Conservation (phyloP, 2,113 vertebrate genomes). For the Tragelaphus strepsiceros region DNA sequence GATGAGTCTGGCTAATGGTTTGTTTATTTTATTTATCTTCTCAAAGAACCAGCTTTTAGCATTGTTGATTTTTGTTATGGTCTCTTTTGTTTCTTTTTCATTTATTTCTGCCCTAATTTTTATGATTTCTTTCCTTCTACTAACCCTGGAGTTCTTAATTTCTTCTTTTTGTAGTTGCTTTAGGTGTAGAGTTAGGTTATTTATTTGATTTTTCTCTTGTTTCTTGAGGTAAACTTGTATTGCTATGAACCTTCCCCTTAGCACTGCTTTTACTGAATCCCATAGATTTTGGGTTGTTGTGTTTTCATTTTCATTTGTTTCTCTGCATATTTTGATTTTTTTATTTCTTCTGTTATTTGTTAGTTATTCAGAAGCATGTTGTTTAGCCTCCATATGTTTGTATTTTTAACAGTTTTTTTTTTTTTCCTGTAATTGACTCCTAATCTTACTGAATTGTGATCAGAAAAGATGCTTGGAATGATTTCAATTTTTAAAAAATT, state of each 20-base stretch:
- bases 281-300: background rate
- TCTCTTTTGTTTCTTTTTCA: background rate
- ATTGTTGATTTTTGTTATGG: background rate
- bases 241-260: background rate
- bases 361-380: background rate
- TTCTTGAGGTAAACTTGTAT: background rate
- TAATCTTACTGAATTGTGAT: background rate
- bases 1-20: background rate
- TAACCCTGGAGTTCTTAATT: background rate
- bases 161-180: background rate
- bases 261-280: background rate
- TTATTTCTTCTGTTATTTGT: background rate
- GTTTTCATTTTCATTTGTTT: background rate
- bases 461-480: background rate
- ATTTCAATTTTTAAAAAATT: background rate
- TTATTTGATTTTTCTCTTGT: background rate
- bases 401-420: background rate
- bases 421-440: background rate
- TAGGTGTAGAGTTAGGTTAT: background rate
- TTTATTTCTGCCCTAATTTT: background rate
- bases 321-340: background rate
- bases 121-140: background rate
- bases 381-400: background rate
- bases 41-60: background rate
- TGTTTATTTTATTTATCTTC: background rate